Evolutionary conservation across 1,140 invertebrate genomes (phyloP), one percentile per base, ranked within the genome.

Genomic region (Pygmarrhopalites habei): DNA sequence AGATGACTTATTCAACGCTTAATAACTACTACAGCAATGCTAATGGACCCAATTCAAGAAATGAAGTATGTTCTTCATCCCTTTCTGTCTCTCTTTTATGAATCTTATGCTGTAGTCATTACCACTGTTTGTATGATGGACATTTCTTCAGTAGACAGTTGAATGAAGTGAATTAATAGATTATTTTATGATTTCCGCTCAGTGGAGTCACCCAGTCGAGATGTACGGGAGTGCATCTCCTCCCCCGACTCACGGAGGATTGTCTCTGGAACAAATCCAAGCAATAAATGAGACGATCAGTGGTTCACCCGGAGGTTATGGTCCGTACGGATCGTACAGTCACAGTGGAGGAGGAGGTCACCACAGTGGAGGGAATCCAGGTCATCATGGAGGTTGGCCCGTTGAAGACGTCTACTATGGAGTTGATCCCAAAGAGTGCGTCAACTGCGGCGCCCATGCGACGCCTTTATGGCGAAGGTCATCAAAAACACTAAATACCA

Each of bases 371-470:
- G 39, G 32, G 1, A 14, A 5, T 4, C 19, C 19, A 7, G 55
- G 60, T 10, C n/a, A n/a, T n/a, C n/a, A n/a, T n/a, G 60, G 60
- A 55, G 29, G 32, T 1, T 51, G 46, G 35, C 14, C 41, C 1
- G 21, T 46, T 10, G 26, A 26, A 10, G 59, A 61, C 19, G 58
- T 53, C 12, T 70, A 65, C 56, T 60, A 61, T 35, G 65, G 62
- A 5, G 32, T 61, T 23, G 69, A 70, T 41, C 68, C 66, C 3
- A 70, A 70, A 64, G 90, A 97, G 81, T 98, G 94, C 78, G 92
- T 96, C 71, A 97, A 97, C 83, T 97, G 94, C 81, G 93, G 94
- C 68, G 92, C 92, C 58, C 63, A 62, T 58, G 58, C 39, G 1
- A 64, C 56, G 29, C 62, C 56, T 28, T 26, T 64, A 19, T 59